Evolutionary conservation across 2,888 invertebrate species (phyloP), one percentile per base, ranked within the genome.

Genomic region (Glaucopsyche alexis): DNA sequence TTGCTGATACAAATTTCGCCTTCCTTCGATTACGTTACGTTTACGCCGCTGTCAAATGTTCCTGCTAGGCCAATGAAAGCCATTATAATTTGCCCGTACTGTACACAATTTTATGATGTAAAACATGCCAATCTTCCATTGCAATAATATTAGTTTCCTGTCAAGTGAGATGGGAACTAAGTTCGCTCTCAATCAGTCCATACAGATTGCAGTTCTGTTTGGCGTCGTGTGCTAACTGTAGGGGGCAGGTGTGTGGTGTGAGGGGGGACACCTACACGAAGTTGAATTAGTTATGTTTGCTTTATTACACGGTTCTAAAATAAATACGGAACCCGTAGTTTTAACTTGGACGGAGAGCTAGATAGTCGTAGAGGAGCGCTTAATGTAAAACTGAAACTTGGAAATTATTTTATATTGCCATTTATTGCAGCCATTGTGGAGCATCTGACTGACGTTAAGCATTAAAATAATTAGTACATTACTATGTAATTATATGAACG

Each of bases 171-270:
- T 60, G 16, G 29, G 13, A 60, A 38, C 60, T 38, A 14, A 60
- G 60, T 60, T 60, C 29, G 60, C 29, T 29, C 60, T 9, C 55
- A 60, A 60, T 60, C 60, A 60, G 19, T 38, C 29, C 29, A 38
- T 29, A 16, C 29, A 29, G 29, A 60, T 60, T 60, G 60, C 60
- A 60, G 38, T 60, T 60, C 60, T 60, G 60, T 60, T 60, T 60
- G 60, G 13, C 13, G 29, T 7, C 60, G 60, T 60, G 29, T 29
- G 47, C 13, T 47, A 4, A 9, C 11, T 4, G 47, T 9, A 13
- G 60, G 60, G 60, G 60, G 47, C 47, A 47, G 47, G 47, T 47
- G 47, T 13, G 47, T 19, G 19, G 52, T 2, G 52, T 52, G 8
- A 1, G 42, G 42, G 42, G 42, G 42, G 6, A 42, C 42, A 29